Evolutionary conservation across 2,797 vertebrate species (phyloP), one percentile per base, ranked within the genome.

Genomic region (Linurgus olivaceus): DNA sequence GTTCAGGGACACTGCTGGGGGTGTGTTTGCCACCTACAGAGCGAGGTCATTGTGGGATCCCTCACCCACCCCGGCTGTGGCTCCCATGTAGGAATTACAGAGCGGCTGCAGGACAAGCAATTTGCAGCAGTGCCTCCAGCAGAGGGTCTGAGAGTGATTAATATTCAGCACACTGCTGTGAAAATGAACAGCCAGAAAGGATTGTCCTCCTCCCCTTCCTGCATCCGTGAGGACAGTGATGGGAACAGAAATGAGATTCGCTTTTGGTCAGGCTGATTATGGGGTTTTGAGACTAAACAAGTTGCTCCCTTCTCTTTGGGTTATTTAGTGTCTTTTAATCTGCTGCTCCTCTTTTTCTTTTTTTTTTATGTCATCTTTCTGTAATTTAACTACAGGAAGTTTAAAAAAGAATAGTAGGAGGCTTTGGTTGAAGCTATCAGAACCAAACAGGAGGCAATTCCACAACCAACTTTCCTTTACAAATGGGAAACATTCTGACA

Each of bases 81-180:
- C 76, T 76, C 16, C 42, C 51, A 3, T 7, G 31, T 17, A 42
- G 35, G 75, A 78, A 48, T 72, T 6, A 40, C 66, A 23, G 45
- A 52, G 81, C 2, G 1, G 15, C 68, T 57, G 85, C 70, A 78
- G 78, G 61, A 26, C 0, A 3, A 47, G 85, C 17, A 16, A 33
- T 68, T 44, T 61, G 88, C 79, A 70, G 94, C 79, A 73, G 59
- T 0, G 4, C 90, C 71, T 61, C 12, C 79, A 58, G 91, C 62
- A 7, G 70, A 18, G 54, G 35, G 38, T 54, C 77, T 67, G 10
- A 9, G 80, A 25, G 70, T 93, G 57, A 67, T 94, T 94, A 84
- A 78, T 68, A 95, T 95, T 93, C 96, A 74, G 37, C 12, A 11
- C 94, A 78, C 77, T 92, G 93, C 86, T 84, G 77, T 24, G 91